phyloP scores from a whole-genome alignment of 2,113 vertebrate genomes.

The Marmota flaviventris region DNA sequence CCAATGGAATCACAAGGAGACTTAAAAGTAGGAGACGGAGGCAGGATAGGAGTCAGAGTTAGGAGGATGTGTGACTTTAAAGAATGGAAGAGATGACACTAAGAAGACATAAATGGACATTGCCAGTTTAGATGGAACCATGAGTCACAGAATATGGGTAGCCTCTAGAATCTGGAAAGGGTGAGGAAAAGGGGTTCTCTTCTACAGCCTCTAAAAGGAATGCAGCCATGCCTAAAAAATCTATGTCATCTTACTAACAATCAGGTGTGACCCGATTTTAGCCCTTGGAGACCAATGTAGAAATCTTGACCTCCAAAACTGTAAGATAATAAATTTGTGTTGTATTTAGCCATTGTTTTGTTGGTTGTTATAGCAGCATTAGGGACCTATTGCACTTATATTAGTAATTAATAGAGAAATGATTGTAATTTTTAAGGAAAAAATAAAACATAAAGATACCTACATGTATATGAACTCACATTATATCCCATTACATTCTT shows the following conservation, averaged over 20 bases:
- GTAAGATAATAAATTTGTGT: neutral
- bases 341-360: neutral
- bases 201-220: neutral
- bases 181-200: neutral
- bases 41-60: neutral
- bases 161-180: neutral
- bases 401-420: constrained; percentile 25
- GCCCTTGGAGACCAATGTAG: neutral
- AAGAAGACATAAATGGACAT: neutral
- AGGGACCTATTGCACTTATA: neutral
- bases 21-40: neutral
- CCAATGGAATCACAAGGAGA: neutral
- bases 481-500: neutral
- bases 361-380: neutral
- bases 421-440: neutral
- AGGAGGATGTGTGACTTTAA: neutral
- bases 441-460: neutral
- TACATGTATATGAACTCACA: neutral
- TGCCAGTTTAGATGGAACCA: neutral
- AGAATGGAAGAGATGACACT: neutral
- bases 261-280: neutral
- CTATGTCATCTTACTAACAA: neutral
- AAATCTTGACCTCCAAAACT: neutral
- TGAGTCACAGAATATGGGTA: neutral
- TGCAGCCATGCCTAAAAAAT: neutral